These are phyloP conservation scores for Caenorhabditis tropicalis DNA, from an alignment of 1,140 invertebrate genomes.

Conservation along the genomic window DNA sequence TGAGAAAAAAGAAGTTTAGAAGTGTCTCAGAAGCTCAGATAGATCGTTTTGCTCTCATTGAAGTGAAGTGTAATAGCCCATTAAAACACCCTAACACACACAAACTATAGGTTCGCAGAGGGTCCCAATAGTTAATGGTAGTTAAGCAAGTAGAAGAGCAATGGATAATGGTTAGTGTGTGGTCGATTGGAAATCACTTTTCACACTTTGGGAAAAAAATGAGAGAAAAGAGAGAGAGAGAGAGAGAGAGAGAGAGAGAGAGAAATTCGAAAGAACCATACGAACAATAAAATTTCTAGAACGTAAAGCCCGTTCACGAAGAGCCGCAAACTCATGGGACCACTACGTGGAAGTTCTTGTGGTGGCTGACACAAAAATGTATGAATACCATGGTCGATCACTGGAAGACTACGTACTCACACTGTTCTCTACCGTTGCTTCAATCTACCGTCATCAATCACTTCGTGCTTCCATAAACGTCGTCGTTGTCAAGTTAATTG, in stretches of 20 bases:
- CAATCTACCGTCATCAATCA: constrained; percentile 82
- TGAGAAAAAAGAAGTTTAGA: not conserved
- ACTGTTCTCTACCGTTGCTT: constrained; percentile 82
- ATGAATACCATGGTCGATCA: constrained; percentile 78
- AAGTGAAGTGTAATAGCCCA: constrained; percentile 3
- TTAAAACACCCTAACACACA: constrained; percentile 28
- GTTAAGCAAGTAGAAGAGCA: constrained; percentile 11
- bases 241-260: too few relatives aligned
- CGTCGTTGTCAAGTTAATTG: constrained; percentile 79
- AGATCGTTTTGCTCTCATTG: not conserved
- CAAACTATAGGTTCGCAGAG: not conserved
- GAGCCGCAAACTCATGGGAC: constrained; percentile 75
- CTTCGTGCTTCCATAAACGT: constrained; percentile 84
- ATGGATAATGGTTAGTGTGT: constrained; percentile 17
- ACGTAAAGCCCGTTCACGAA: constrained; percentile 56
- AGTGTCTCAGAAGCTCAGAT: not conserved
- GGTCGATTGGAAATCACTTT: constrained; percentile 9
- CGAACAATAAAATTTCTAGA: not conserved
- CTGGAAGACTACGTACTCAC: constrained; percentile 81
- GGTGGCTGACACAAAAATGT: constrained; percentile 82
- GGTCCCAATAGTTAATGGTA: constrained; percentile 8
- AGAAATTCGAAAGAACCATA: too few relatives aligned
- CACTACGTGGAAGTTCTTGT: constrained; percentile 83
- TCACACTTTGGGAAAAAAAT: not conserved
- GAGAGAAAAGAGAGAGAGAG: too few relatives aligned